A percentile compares a stretch with the other conserved stretches of the same genome.
Conservation (phyloP, 2,113 vertebrate species). For the Pterocles burchelli region DNA sequence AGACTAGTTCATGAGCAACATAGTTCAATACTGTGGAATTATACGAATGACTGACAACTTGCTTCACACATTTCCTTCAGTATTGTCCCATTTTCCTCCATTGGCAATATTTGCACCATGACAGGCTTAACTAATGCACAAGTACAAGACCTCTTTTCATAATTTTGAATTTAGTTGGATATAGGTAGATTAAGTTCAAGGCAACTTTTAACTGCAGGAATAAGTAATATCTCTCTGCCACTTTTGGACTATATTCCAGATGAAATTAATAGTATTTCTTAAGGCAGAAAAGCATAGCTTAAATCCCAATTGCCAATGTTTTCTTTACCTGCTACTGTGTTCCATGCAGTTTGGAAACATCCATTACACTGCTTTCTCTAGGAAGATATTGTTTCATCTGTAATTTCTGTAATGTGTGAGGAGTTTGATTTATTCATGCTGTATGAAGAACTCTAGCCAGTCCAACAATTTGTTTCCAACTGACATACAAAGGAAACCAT, state of each 20-base stretch:
- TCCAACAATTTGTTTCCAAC: constrained; percentile 24
- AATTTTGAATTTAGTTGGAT: neutral
- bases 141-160: neutral
- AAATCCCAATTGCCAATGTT: neutral
- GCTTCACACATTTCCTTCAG: neutral
- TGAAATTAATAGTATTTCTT: neutral
- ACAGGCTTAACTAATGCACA: neutral
- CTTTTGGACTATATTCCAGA: neutral
- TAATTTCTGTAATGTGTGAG: neutral
- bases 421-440: constrained; percentile 16
- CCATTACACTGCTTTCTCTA: neutral
- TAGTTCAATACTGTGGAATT: neutral
- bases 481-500: constrained; percentile 45
- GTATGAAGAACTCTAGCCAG: neutral
- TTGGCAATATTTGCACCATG: neutral
- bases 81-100: neutral
- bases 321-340: constrained; percentile 2
- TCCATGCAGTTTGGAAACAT: neutral
- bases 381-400: neutral
- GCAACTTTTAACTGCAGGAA: neutral
- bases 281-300: neutral
- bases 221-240: neutral
- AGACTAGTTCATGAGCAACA: neutral
- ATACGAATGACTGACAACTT: neutral
- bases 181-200: neutral